Evolutionary conservation across 1,140 invertebrate species (phyloP).

Genomic region (Pseudoatta argentina): DNA sequence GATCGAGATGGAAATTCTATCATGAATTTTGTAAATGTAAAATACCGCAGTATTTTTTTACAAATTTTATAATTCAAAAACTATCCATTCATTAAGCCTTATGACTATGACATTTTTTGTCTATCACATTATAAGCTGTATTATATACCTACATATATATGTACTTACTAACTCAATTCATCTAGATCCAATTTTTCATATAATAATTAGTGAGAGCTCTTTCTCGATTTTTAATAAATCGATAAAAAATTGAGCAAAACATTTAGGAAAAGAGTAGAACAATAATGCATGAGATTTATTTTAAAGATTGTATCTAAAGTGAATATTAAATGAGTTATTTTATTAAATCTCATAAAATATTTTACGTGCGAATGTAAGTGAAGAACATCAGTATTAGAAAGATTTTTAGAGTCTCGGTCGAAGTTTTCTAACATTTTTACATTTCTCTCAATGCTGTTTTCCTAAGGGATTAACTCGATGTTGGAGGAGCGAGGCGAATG

Average conservation of each 20-base stretch:
- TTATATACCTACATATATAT: too few relatives aligned
- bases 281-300: not conserved
- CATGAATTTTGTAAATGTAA: too few relatives aligned
- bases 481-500: not conserved
- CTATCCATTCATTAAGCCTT: too few relatives aligned
- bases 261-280: not conserved
- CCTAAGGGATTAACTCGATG: conserved; percentile 27
- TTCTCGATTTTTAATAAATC: not conserved
- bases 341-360: not conserved
- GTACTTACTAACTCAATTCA: too few relatives aligned
- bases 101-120: too few relatives aligned
- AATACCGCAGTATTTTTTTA: too few relatives aligned
- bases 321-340: not conserved
- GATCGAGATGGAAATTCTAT: too few relatives aligned
- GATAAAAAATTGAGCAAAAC: too few relatives aligned
- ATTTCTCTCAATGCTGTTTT: conserved; percentile 4
- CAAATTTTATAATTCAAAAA: too few relatives aligned
- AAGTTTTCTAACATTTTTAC: not conserved
- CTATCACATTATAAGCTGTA: too few relatives aligned
- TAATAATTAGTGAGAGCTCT: too few relatives aligned
- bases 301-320: not conserved
- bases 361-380: not conserved
- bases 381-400: not conserved
- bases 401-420: not conserved
- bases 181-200: too few relatives aligned